phyloP scores from a whole-genome alignment of 2,888 invertebrate genomes.

The Tridacna crocea region DNA sequence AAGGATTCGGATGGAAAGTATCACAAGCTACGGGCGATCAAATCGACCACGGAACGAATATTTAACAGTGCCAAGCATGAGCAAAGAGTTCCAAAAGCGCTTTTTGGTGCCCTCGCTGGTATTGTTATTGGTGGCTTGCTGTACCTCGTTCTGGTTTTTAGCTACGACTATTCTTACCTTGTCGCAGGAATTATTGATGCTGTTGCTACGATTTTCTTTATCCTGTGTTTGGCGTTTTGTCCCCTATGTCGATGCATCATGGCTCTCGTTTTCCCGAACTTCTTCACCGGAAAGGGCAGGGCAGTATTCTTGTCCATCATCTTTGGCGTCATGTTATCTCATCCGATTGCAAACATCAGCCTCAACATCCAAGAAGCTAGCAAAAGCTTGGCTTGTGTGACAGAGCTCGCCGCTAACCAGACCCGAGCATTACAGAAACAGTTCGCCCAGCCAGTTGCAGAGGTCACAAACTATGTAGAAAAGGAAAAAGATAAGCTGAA shows the following conservation, averaged over 20 bases:
- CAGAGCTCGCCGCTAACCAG: constrained; percentile 65
- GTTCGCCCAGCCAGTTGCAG: constrained; percentile 39
- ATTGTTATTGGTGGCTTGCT: constrained; percentile 49
- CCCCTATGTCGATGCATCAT: constrained; percentile 58
- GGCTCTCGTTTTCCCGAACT: constrained; percentile 60
- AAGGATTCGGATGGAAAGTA: constrained; percentile 31
- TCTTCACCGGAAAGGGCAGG: constrained; percentile 65
- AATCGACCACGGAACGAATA: constrained; percentile 40
- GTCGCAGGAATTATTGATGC: constrained; percentile 51
- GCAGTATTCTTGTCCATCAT: constrained; percentile 61
- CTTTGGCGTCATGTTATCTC: constrained; percentile 59
- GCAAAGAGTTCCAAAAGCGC: constrained; percentile 39
- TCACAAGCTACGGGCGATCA: constrained; percentile 21
- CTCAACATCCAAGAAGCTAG: constrained; percentile 63
- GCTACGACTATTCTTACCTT: constrained; percentile 54
- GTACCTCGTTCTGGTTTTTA: constrained; percentile 49
- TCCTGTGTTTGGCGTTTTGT: constrained; percentile 55
- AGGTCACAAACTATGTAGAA: constrained; percentile 31
- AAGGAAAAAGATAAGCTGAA: constrained; percentile 32
- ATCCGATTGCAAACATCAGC: constrained; percentile 64
- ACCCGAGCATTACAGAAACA: constrained; percentile 45
- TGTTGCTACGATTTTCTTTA: constrained; percentile 51
- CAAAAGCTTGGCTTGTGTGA: constrained; percentile 60
- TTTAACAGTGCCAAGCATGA: constrained; percentile 38
- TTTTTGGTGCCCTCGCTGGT: constrained; percentile 53